Base-by-base conservation (phyloP, 2,113 vertebrate species). In the Hylia prasina region DNA sequence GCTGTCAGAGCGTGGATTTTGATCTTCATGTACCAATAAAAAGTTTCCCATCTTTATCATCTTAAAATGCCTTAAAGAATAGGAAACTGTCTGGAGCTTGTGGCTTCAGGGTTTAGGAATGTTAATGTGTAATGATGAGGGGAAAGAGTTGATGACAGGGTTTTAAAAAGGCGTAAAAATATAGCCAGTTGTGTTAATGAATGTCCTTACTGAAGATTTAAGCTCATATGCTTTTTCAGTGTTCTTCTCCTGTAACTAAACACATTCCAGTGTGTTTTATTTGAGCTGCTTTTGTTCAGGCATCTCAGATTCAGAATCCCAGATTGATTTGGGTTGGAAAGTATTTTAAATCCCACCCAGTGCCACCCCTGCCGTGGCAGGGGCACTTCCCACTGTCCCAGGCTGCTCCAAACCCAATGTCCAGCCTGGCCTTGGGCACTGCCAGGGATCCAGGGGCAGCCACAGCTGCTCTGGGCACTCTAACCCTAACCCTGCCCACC, bases 341-440 rank as follows among this genome's bases (percentile, higher is more conserved):
- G 14, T 16, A 31, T 1, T 5, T 8, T 1, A n/a, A 54, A 68
- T 0, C 2, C 0, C 47, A 6, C 0, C 39, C 28, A 23, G 11
- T 18, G 5, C 47, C 14, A 3, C 4, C 37, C 75, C 58, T 3
- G 31, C 60, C 61, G 30, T 15, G 68, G 20, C 69, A 82, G 87
- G 69, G 69, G 35, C 87, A 25, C n/a, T 45, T 89, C 0, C 39
- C n/a, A 5, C 24, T 53, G 5, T 7, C 24, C 61, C 60, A 51
- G 60, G 9, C 1, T 24, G 39, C 27, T 65, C 77, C 35, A 10
- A 4, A 14, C 66, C 66, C 47, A 63, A 0, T 19, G 35, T 72
- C 76, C 78, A 75, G 0, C 77, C 77, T 82, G 69, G 51, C 68
- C 51, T 65, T 20, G 51, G 86, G 4, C 60, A 58, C 60, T 89